Conservation (phyloP, 2,888 invertebrate genomes). For the Eledona agricola region DNA sequence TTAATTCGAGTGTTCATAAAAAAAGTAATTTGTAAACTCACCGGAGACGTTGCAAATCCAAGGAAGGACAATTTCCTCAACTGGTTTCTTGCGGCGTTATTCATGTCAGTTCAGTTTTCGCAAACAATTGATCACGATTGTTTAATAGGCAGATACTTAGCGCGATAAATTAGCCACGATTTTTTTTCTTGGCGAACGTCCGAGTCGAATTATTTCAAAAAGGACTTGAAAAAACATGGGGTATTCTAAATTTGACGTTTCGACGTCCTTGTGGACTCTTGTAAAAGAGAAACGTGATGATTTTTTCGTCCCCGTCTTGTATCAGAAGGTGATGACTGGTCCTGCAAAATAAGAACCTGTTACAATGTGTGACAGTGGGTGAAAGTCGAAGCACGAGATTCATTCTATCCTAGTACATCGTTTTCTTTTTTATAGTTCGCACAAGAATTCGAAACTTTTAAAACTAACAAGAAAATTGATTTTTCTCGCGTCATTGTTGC, state of each 20-base stretch:
- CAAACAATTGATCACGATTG: too few species aligned
- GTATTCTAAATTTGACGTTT: slow-evolving; percentile 57
- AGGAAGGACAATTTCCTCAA: slow-evolving; percentile 78
- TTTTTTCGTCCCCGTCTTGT: slow-evolving; percentile 35
- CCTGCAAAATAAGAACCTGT: slow-evolving; percentile 26
- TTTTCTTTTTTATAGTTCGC: too few species aligned
- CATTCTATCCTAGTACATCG: slow-evolving; percentile 17
- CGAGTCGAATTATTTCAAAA: slow-evolving; percentile 60
- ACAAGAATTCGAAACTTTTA: too few species aligned
- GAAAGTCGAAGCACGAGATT: slow-evolving; percentile 20
- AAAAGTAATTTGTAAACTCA: too few species aligned
- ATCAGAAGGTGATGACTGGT: slow-evolving; percentile 21
- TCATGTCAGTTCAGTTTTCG: slow-evolving; percentile 12
- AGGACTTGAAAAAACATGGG: slow-evolving; percentile 61
- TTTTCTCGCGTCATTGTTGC: too few species aligned
- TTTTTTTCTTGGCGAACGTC: slow-evolving; percentile 62
- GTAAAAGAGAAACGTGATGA: slow-evolving; percentile 14
- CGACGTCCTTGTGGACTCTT: slow-evolving; percentile 42
- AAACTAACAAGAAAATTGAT: too few species aligned
- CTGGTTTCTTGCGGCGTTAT: slow-evolving; percentile 63
- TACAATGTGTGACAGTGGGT: slow-evolving; percentile 18
- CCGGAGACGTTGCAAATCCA: slow-evolving; percentile 72
- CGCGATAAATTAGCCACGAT: slow-evolving; percentile 20
- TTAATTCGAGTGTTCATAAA: too few species aligned
- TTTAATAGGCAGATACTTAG: too few species aligned